A percentile compares a stretch with the other conserved stretches of the same genome.
Evolutionary conservation across 2,888 invertebrate species (phyloP).

Genomic region (Ectobius pallidus): DNA sequence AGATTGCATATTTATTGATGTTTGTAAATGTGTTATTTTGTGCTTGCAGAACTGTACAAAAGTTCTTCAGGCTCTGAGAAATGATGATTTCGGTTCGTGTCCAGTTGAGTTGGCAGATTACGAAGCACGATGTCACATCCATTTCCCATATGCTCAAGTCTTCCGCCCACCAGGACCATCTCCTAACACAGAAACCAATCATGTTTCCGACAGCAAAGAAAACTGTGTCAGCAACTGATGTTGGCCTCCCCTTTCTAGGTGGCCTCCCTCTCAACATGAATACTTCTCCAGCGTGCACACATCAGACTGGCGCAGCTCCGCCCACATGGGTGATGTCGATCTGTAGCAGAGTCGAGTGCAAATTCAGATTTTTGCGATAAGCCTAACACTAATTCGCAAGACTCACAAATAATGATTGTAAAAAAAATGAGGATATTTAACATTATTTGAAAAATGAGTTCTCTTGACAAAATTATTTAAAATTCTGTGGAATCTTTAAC

Average conservation of each 20-base stretch:
- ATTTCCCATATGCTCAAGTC: conserved; percentile 80
- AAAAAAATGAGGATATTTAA: neutral
- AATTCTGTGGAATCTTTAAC: conserved; percentile 15
- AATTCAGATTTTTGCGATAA: neutral
- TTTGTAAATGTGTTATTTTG: too few relatives aligned
- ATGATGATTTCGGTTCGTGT: conserved; percentile 81
- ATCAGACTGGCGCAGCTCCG: neutral
- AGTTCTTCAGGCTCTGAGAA: conserved; percentile 76
- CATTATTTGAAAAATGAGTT: neutral
- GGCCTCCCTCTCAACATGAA: conserved; percentile 24
- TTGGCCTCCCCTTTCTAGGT: conserved; percentile 34
- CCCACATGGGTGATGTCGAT: neutral
- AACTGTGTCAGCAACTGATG: conserved; percentile 53
- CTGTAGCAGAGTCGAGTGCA: neutral
- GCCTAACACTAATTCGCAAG: neutral
- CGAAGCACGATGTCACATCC: conserved; percentile 71
- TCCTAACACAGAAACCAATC: conserved; percentile 48
- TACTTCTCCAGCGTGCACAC: conserved; percentile 1
- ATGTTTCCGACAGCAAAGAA: conserved; percentile 47
- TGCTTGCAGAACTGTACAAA: conserved; percentile 77
- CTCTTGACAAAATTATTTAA: neutral
- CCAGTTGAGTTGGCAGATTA: conserved; percentile 71
- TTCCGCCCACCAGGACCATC: conserved; percentile 60
- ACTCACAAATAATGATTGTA: neutral
- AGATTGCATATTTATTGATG: too few relatives aligned